phyloP scores from a whole-genome alignment of 1,140 invertebrate species.

The Sycophaga agraensis region DNA sequence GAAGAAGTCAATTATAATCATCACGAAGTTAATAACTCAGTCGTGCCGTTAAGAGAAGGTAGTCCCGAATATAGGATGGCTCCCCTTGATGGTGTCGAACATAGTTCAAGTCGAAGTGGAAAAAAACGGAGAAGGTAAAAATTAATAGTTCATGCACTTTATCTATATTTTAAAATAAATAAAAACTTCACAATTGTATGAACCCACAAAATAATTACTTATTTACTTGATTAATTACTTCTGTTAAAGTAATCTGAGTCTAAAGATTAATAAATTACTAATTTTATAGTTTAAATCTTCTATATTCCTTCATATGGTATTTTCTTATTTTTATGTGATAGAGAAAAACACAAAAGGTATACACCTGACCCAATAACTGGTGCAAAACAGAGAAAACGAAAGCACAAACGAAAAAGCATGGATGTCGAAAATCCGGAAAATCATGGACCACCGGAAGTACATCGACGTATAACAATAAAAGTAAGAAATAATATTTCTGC shows the following conservation, averaged over 20 bases:
- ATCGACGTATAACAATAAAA: constrained; percentile 76
- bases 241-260: neutral
- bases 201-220: too few relatives aligned
- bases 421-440: constrained; percentile 65
- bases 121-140: constrained; percentile 51
- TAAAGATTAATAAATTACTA: neutral
- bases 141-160: neutral
- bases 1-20: constrained; percentile 40
- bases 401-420: constrained; percentile 68
- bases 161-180: neutral
- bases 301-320: too few relatives aligned
- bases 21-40: constrained; percentile 41
- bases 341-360: constrained; percentile 56
- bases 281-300: neutral
- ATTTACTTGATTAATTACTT: too few relatives aligned
- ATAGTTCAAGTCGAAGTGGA: constrained; percentile 48
- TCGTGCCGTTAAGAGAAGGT: constrained; percentile 46
- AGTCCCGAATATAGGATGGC: constrained; percentile 56
- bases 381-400: constrained; percentile 53
- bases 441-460: constrained; percentile 56
- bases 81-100: constrained; percentile 47
- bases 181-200: too few relatives aligned
- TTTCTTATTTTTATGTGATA: constrained; percentile 30
- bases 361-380: constrained; percentile 56
- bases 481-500: too few relatives aligned